Base-by-base conservation (phyloP, 1,140 invertebrate species). In the Zaprionus ornatus region DNA sequence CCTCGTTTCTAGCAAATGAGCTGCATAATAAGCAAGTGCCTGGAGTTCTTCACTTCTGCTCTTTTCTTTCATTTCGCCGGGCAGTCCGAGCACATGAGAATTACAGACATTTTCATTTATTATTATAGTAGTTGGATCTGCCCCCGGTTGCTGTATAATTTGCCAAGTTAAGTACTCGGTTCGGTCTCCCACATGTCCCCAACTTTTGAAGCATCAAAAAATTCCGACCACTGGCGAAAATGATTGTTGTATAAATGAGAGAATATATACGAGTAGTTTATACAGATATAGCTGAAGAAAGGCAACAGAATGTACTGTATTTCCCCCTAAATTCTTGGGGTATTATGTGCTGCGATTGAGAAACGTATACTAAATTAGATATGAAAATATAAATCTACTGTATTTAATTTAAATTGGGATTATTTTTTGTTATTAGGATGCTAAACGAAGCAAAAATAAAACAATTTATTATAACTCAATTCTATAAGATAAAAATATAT, bases 41-140 rank as follows among this genome's bases (percentile, higher is more conserved):
- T 64, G 40, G 62, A 67, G 48, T 69, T 66, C 32, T 74, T 70
- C 52, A 71, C 52, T 45, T 62, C 23, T 67, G 12, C 32, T 52
- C 32, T 42, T 60, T 73, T 63, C 25, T 35, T 52, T 45, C 57
- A 65, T 59, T 67, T 74, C 71, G 62, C 42, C 29, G 60, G 25
- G 17, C 70, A 67, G 63, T 55, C 72, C 55, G n/a, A 45, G 80
- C 84, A 88, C 83, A 87, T 80, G 84, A 73, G 84, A 87, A 87
- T 87, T 80, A 90, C 84, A 87, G 84, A 87, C 84, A 87, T 87
- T 87, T 87, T 81, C 85, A 84, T 87, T 87, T 87, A 87, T 84
- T 87, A 87, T 87, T 90, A 87, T 90, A 66, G 66, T 67, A 66
- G 81, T 84, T 81, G 80, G 70, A 54, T 64, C 84, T 68, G 62